Evolutionary conservation across 2,888 invertebrate genomes (phyloP).

Genomic region (Cinara cedri): DNA sequence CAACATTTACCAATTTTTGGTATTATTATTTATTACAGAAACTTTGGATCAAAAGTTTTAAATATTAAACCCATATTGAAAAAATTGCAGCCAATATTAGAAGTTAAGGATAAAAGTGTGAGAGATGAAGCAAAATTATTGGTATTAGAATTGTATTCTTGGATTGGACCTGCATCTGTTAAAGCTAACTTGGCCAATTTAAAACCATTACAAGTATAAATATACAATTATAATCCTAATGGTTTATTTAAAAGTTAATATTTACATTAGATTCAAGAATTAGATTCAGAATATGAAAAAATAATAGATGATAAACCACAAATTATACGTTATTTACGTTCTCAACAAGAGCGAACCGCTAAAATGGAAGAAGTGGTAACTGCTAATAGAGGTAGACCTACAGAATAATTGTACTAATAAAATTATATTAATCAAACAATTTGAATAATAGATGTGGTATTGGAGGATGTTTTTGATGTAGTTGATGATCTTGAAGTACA

Average conservation of each 20-base stretch:
- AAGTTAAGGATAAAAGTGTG: constrained; percentile 90
- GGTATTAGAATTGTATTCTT: constrained; percentile 91
- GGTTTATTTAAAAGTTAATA: background rate
- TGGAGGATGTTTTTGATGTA: constrained; percentile 66
- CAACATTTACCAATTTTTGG: no score
- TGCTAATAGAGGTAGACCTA: constrained; percentile 63
- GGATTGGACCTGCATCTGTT: constrained; percentile 79
- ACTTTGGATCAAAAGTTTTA: constrained; percentile 92
- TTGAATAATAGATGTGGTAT: constrained; percentile 69
- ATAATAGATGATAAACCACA: constrained; percentile 70
- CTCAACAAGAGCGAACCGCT: constrained; percentile 77
- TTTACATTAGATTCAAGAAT: constrained; percentile 72
- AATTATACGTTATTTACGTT: constrained; percentile 79
- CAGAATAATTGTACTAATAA: background rate
- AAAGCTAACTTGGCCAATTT: constrained; percentile 83
- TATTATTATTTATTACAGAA: constrained; percentile 64
- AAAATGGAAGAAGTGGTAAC: constrained; percentile 65
- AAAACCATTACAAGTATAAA: constrained; percentile 79
- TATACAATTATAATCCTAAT: background rate
- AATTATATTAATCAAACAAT: constrained; percentile 54
- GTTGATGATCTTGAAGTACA: constrained; percentile 86
- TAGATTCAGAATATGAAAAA: constrained; percentile 87
- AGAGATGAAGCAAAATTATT: constrained; percentile 90
- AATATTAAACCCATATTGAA: constrained; percentile 87
- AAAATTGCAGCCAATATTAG: constrained; percentile 80